phyloP scores from a whole-genome alignment of 1,140 invertebrate species.

The Saccostrea cuccullata region DNA sequence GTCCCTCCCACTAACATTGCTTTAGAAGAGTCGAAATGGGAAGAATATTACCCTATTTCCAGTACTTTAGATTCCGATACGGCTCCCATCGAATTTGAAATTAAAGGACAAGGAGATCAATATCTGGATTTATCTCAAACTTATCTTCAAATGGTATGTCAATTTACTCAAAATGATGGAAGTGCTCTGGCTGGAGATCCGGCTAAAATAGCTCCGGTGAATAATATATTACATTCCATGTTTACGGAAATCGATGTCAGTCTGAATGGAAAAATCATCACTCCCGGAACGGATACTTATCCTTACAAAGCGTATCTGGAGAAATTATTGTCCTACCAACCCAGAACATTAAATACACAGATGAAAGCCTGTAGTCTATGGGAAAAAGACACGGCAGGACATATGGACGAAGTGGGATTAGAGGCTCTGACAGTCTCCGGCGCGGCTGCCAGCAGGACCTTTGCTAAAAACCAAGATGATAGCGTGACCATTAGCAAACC shows the following conservation, averaged over 20 bases:
- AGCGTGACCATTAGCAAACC: background rate
- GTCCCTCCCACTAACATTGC: background rate
- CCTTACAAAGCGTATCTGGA: conserved; percentile 34
- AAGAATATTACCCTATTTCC: background rate
- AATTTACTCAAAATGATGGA: background rate
- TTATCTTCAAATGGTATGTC: background rate
- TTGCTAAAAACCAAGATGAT: background rate
- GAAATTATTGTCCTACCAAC: background rate
- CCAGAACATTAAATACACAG: background rate
- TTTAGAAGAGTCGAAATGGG: conserved; percentile 2
- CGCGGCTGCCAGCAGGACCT: background rate
- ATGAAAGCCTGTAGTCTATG: background rate
- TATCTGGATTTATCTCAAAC: background rate
- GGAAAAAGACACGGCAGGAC: conserved; percentile 15
- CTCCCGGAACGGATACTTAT: conserved; percentile 14
- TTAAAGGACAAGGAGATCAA: background rate
- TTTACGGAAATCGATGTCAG: background rate
- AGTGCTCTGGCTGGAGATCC: background rate
- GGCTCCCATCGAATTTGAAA: background rate
- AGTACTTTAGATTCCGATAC: background rate
- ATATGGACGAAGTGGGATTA: background rate
- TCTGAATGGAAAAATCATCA: conserved; percentile 24
- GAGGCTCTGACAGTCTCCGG: background rate
- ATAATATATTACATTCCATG: background rate
- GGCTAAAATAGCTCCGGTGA: background rate